Evolutionary conservation across 2,888 invertebrate genomes (phyloP).

Genomic region (Meghimatium bilineatum): DNA sequence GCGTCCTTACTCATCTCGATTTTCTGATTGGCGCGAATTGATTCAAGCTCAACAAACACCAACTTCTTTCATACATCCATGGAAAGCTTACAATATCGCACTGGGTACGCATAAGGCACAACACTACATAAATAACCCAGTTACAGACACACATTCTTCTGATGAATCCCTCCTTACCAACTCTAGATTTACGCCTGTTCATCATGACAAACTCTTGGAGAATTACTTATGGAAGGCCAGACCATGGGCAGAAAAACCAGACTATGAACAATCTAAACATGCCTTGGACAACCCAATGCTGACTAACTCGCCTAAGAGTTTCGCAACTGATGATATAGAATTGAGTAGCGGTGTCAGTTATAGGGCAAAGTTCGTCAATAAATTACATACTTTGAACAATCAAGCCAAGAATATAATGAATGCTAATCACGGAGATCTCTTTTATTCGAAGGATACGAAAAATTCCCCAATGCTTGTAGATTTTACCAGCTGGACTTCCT

Average conservation of each 20-base stretch:
- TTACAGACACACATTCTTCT: neutral
- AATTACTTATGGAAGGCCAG: constrained; percentile 34
- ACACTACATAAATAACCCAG: neutral
- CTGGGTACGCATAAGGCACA: constrained; percentile 4
- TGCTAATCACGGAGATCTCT: neutral
- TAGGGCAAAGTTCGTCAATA: neutral
- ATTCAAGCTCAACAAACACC: neutral
- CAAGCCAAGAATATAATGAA: neutral
- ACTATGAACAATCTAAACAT: neutral
- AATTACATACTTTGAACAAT: neutral
- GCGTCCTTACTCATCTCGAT: neutral
- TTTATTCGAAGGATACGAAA: constrained; percentile 24
- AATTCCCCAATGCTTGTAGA: neutral
- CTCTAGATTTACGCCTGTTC: neutral
- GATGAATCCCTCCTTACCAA: neutral
- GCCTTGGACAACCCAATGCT: no score
- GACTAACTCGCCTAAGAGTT: neutral
- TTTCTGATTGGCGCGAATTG: neutral
- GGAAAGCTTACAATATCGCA: constrained; percentile 41
- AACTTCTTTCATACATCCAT: neutral
- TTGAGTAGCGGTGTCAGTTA: neutral
- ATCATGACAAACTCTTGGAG: neutral
- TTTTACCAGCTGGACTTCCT: neutral
- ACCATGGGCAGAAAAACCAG: constrained; percentile 9
- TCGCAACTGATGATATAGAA: neutral